These are phyloP conservation scores for Balaenoptera acutorostrata DNA, from an alignment of 2,113 vertebrate genomes.

Conservation along the genomic window DNA sequence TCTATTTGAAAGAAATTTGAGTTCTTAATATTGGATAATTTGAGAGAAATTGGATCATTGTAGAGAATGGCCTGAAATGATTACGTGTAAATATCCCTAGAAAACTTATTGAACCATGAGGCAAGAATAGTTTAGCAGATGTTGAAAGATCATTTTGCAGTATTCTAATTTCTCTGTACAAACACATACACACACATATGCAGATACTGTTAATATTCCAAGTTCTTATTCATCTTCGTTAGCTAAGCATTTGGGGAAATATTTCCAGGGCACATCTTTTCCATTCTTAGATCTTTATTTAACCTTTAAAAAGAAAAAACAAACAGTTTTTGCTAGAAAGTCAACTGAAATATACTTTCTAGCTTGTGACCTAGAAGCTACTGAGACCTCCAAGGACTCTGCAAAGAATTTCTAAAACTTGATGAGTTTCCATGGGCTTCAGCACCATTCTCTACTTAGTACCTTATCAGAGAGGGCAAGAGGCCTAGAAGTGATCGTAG, in stretches of 20 bases:
- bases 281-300: constrained; percentile 33
- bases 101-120: not conserved
- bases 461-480: not conserved
- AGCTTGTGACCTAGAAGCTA: constrained; percentile 11
- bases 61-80: constrained; percentile 1
- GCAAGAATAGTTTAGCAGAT: not conserved
- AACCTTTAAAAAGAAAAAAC: not conserved
- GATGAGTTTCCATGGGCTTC: constrained; percentile 10
- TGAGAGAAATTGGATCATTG: not conserved
- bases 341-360: not conserved
- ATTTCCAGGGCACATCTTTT: constrained; percentile 27
- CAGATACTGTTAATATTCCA: constrained; percentile 28
- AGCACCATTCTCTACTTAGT: constrained; percentile 1
- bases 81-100: not conserved
- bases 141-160: not conserved
- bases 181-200: not conserved
- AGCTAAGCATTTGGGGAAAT: constrained; percentile 41
- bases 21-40: constrained; percentile 21
- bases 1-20: constrained; percentile 4
- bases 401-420: constrained; percentile 34
- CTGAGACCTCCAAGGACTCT: not conserved
- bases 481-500: not conserved
- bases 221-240: constrained; percentile 38
- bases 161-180: constrained; percentile 1
- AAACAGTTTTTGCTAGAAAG: not conserved